Percentiles rank a stretch among this genome's conserved stretches.
Evolutionary conservation across 2,113 vertebrate species (phyloP).

Genomic region (Scortum barcoo): DNA sequence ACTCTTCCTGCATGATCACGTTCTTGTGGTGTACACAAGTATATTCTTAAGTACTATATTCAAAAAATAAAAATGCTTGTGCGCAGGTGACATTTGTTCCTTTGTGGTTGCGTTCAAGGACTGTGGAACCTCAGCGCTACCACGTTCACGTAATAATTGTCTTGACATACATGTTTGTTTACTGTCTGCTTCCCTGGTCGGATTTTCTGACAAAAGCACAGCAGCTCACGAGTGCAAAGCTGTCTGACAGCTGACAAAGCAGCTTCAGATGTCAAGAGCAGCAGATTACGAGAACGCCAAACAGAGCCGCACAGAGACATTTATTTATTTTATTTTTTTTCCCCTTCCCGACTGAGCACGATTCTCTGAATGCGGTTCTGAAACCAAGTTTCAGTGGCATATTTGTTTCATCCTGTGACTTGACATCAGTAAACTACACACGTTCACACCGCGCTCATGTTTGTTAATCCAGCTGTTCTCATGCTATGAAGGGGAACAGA

Average conservation of each 20-base stretch:
- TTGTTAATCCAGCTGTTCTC: conserved; percentile 22
- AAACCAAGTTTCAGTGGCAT: not conserved
- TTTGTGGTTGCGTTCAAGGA: not conserved
- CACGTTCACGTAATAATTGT: not conserved
- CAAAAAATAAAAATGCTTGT: not conserved
- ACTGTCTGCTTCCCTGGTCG: not conserved
- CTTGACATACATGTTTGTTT: not conserved
- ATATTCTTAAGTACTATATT: not conserved
- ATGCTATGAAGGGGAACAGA: conserved; percentile 21
- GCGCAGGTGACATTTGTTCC: not conserved
- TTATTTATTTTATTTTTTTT: too few relatives aligned
- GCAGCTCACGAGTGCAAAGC: not conserved
- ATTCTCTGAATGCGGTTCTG: not conserved
- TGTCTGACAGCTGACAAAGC: not conserved
- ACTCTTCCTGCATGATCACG: not conserved
- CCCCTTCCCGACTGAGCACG: not conserved
- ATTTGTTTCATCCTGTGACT: conserved; percentile 5
- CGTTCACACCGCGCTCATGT: conserved; percentile 11
- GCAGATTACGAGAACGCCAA: conserved; percentile 7
- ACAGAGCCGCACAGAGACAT: not conserved
- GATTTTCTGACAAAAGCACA: not conserved
- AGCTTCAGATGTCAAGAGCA: not conserved
- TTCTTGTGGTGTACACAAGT: not conserved
- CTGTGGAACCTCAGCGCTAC: not conserved
- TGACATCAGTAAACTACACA: not conserved